phyloP scores from a whole-genome alignment of 2,797 vertebrate genomes.

The Hapalemur alaotrensis region DNA sequence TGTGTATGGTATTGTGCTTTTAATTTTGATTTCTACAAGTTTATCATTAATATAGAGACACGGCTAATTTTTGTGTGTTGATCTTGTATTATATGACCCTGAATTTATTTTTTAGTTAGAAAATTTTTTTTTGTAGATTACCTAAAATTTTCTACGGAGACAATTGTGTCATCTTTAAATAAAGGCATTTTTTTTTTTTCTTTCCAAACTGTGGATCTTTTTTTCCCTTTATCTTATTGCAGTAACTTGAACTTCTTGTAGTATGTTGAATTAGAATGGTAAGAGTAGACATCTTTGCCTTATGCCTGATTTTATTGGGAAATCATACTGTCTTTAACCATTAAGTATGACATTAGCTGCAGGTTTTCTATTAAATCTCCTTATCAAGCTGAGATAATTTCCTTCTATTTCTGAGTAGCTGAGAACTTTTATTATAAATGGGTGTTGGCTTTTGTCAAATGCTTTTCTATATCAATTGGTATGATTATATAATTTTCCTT shows the following conservation, averaged over 20 bases:
- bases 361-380: background rate
- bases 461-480: background rate
- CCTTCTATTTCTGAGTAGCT: background rate
- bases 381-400: background rate
- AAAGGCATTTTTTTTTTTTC: background rate
- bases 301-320: background rate
- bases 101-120: background rate
- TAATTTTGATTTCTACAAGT: background rate
- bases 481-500: background rate
- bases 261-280: background rate
- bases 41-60: background rate
- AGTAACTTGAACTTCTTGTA: background rate
- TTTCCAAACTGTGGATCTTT: background rate
- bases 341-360: background rate
- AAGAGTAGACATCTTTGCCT: background rate
- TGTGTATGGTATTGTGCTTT: background rate
- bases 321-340: background rate
- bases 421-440: background rate
- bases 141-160: background rate
- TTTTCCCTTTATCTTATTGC: background rate
- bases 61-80: background rate
- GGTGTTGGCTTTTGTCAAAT: background rate
- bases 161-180: background rate
- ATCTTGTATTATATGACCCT: background rate
- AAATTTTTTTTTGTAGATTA: background rate